These are phyloP conservation scores for Pandemis cinnamomeana DNA, from an alignment of 2,888 invertebrate genomes.

Conservation along the genomic window DNA sequence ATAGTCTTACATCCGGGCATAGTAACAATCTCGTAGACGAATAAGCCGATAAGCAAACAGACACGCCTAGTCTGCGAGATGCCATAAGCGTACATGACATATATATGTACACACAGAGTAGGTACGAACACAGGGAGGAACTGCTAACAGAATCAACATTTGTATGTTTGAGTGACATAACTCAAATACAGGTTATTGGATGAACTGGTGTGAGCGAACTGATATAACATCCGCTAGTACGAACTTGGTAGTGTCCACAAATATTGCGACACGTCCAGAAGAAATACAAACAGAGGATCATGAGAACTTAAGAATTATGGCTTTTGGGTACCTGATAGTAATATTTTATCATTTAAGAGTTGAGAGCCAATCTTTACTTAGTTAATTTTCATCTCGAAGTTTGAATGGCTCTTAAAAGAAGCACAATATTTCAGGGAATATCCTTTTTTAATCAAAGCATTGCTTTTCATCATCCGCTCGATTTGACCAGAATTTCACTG, in stretches of 20 bases:
- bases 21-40: conserved; percentile 66
- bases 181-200: conserved; percentile 71
- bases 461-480: background rate
- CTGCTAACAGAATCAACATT: conserved; percentile 63
- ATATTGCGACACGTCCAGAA: conserved; percentile 33
- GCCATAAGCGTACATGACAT: conserved; percentile 56
- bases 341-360: background rate
- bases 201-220: conserved; percentile 53
- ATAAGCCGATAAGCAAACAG: conserved; percentile 62
- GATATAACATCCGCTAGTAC: conserved; percentile 62
- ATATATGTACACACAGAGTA: conserved; percentile 50
- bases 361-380: too few species aligned
- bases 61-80: conserved; percentile 68
- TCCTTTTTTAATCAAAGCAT: background rate
- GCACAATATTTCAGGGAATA: background rate
- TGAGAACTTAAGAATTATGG: conserved; percentile 28
- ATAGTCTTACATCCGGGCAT: conserved; percentile 63
- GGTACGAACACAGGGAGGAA: conserved; percentile 51
- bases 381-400: too few species aligned
- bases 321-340: background rate
- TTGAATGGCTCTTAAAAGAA: too few species aligned
- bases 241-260: conserved; percentile 37
- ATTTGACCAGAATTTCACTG: background rate
- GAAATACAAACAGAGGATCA: conserved; percentile 12
- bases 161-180: conserved; percentile 69